Evolutionary conservation across 2,888 invertebrate species (phyloP).

Genomic region (Ceraclea dissimilis): DNA sequence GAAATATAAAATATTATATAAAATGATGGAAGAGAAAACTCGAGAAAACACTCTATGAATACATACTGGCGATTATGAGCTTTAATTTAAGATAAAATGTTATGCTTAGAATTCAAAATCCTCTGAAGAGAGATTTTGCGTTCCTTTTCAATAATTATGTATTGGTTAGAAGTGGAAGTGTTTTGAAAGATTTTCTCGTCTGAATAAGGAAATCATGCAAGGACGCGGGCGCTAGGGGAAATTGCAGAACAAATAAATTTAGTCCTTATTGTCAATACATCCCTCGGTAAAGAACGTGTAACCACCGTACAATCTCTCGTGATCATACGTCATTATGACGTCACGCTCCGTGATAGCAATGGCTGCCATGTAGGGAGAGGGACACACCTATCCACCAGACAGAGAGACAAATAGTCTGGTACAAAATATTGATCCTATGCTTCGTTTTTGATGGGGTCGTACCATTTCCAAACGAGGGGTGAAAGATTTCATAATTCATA

Average conservation of each 20-base stretch:
- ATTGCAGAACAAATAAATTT: slow-evolving; percentile 19
- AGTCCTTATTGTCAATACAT: slow-evolving; percentile 15
- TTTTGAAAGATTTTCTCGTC: background rate
- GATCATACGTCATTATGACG: slow-evolving; percentile 40
- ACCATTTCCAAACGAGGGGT: slow-evolving; percentile 31
- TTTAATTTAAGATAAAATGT: background rate
- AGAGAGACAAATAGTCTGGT: slow-evolving; percentile 38
- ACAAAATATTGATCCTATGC: slow-evolving; percentile 49
- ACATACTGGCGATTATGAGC: background rate
- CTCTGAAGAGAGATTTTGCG: background rate
- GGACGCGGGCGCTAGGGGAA: background rate
- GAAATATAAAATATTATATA: background rate
- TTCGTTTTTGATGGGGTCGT: slow-evolving; percentile 30
- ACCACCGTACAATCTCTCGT: slow-evolving; percentile 24
- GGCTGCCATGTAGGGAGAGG: slow-evolving; percentile 29
- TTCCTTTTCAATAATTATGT: background rate
- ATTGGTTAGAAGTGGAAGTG: background rate
- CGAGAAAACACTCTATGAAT: background rate
- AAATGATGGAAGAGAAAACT: background rate
- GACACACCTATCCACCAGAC: slow-evolving; percentile 28
- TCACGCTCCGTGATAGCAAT: slow-evolving; percentile 29
- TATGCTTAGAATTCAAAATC: background rate
- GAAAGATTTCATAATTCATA: slow-evolving; percentile 31
- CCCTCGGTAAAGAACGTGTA: slow-evolving; percentile 7
- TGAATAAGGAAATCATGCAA: background rate